Base-by-base conservation (phyloP, 2,113 vertebrate species). In the Myotis davidii region DNA sequence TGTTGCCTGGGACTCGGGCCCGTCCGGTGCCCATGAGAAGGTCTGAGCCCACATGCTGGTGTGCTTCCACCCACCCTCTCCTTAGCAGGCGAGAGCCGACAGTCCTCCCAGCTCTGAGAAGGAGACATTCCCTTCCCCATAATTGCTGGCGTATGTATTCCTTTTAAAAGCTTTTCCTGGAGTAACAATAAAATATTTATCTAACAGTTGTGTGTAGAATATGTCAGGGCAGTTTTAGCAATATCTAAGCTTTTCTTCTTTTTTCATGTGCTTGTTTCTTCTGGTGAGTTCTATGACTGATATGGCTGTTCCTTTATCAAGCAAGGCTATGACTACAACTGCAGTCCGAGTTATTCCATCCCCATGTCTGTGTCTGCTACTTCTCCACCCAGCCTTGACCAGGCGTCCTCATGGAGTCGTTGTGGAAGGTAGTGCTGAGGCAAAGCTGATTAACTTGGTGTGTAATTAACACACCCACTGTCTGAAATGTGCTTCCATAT, bases 151-250 rank as follows among this genome's bases (percentile, higher is more conserved):
- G 97, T 32, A 0, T 97, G 92, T 98, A 94, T 97, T 97, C 94
- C 96, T 98, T 98, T 97, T 98, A 98, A 98, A 98, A 98, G 98
- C 97, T 91, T 98, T 98, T 98, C 97, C 98, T 96, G 98, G 97
- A 98, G 98, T 95, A 97, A 97, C 94, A 97, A 98, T 98, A 88
- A 98, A 98, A 98, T 98, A 98, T 98, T 98, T 94, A 98, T 98
- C 95, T 94, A 89, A 97, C 70, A 81, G 78, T 92, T 92, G 70
- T 92, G 42, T 87, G 69, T 95, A 56, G 85, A 89, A 91, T 89
- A 88, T 88, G 87, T 95, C 94, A 96, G 92, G 93, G 96, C 79
- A 92, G 65, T 97, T 96, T 91, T 81, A 96, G 92, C 17, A 94
- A 61, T 73, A 42, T 97, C 92, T 94, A 90, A 52, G 39, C 89